A percentile compares a stretch with the other conserved stretches of the same genome.
Evolutionary conservation across 2,888 invertebrate species (phyloP).

Genomic region (Agonopterix alstromeriana): DNA sequence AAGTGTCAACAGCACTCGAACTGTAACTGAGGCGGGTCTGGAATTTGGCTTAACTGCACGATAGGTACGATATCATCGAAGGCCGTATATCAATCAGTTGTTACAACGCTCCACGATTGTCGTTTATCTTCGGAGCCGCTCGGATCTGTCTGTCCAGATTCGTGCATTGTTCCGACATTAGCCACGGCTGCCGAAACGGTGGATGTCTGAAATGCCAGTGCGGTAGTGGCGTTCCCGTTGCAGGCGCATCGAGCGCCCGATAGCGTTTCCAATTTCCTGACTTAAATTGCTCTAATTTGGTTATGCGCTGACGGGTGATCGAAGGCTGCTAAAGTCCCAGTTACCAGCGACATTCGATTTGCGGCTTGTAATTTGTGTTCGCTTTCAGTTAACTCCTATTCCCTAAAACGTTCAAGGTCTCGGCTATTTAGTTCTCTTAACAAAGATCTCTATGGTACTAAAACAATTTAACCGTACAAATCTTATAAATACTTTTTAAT

Average conservation of each 20-base stretch:
- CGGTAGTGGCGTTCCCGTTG: conserved; percentile 53
- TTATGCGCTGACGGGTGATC: conserved; percentile 69
- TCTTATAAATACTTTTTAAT: background rate
- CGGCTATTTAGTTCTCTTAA: too few species aligned
- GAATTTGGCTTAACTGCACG: conserved; percentile 55
- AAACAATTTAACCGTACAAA: background rate
- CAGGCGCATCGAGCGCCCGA: conserved; percentile 60
- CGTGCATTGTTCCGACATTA: conserved; percentile 74
- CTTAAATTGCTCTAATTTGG: conserved; percentile 76
- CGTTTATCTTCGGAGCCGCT: conserved; percentile 71
- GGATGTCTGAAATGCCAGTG: conserved; percentile 70
- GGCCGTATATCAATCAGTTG: conserved; percentile 74
- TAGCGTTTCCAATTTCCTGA: conserved; percentile 75
- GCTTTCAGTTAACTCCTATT: background rate
- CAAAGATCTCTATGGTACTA: too few species aligned
- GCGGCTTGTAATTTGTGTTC: conserved; percentile 39
- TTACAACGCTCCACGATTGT: conserved; percentile 69
- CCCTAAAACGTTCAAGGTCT: too few species aligned
- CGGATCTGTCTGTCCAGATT: conserved; percentile 71
- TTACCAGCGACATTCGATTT: conserved; percentile 38
- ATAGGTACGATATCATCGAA: conserved; percentile 59
- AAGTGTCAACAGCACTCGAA: conserved; percentile 67
- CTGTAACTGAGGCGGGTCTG: conserved; percentile 67
- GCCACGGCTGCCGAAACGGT: conserved; percentile 59
- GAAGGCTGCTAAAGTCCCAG: conserved; percentile 49